Evolutionary conservation across 1,140 invertebrate genomes (phyloP), one percentile per base, ranked within the genome.

Genomic region (Cephus cinctus): DNA sequence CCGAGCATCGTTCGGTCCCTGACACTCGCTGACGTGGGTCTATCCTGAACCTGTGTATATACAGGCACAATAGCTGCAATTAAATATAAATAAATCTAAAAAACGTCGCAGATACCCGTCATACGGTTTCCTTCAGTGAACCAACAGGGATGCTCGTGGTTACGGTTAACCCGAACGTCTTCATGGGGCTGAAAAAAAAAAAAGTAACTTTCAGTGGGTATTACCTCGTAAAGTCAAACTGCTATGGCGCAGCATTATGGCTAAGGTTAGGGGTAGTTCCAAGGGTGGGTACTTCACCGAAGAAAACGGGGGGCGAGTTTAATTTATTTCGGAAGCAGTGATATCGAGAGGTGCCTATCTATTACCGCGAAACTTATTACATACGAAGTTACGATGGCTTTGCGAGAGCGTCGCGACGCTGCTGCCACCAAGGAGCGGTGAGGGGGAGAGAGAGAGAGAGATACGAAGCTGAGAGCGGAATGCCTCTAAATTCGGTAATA

Each of bases 401-500:
- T 43, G 16, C 21, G 47, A 32, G 38, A 41, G 50, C 23, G 32
- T 45, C 31, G 36, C 22, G 36, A 27, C 19, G 14, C 27, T 21
- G 42, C 38, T 30, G 23, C 11, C 16, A 9, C n/a, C 25, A 38
- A 31, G 32, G 23, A 41, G 25, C 41, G 15, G 36, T 47, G 43
- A 42, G 43, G 45, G 47, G 27, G 31, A 43, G 35, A 48, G 19
- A 43, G 9, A 21, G 34, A 23, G 22, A 38, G 18, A 14, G 27
- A 39, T 5, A 21, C 20, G 40, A 22, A 32, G 20, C 22, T 23
- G 34, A 27, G 32, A 43, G 40, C 8, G 36, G 44, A 63, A 57
- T 57, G 57, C 40, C 47, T 56, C 43, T 52, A 59, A 68, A 71
- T 70, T 67, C 55, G 47, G 60, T 60, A 68, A 72, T 72, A 69